Evolutionary conservation across 2,888 invertebrate genomes (phyloP), one percentile per base, ranked within the genome.

Genomic region (Piscicola geometra): DNA sequence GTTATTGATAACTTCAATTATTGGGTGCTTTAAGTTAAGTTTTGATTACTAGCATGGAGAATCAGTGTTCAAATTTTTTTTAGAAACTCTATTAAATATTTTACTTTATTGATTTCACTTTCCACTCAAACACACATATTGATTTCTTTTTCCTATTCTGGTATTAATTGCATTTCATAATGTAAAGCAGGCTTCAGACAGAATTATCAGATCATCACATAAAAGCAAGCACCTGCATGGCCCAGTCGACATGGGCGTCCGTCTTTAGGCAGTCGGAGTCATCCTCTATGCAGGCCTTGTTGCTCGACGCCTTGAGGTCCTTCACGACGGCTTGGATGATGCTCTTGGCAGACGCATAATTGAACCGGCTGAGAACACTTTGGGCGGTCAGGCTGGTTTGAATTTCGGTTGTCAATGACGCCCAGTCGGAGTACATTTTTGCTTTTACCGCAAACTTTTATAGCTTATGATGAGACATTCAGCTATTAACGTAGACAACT

Each of bases 251-350:
- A 83, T 90, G 89, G 88, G 88, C 90, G 85, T 94, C 94, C 71
- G 91, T 91, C 33, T 90, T 89, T 75, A 96, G 88, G 56, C 80
- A 81, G 83, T 93, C 93, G 2, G 92, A 92, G 81, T 93, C 93
- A 0, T 91, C 90, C 78, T 91, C 91, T 80, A 92, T 92, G 28
- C 81, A 81, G 21, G 82, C 81, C 47, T 83, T 80, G 76, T 90
- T 90, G 71, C 91, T 86, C 83, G 89, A 90, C 41, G 89, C 86
- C 2, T 90, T 90, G 5, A 97, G 88, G 82, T 91, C 91, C 81
- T 90, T 90, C 60, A 93, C 92, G 21, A 93, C 90, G 0, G 91
- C 90, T 47, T 91, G 86, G 21, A 93, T 92, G 9, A 94, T 92
- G 82, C 93, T 92, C 80, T 90, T 89, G 21, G 93, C 93, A 2